Evolutionary conservation across 2,888 invertebrate species (phyloP), one percentile per base, ranked within the genome.

Genomic region (Cataglyphis altisquamis): DNA sequence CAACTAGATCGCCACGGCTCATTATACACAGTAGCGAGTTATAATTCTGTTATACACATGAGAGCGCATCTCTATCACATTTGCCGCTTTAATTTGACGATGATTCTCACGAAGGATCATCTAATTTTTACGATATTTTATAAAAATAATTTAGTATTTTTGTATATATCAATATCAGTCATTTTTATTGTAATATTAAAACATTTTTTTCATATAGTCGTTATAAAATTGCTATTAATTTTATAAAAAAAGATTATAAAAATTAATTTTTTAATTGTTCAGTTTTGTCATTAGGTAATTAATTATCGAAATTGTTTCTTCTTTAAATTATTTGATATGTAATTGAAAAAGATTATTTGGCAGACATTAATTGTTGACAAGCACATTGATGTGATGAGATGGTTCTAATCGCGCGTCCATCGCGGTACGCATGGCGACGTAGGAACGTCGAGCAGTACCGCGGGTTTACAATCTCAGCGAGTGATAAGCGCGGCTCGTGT

Each of bases 401-500:
- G 64, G 84, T 83, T 80, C 82, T 88, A 89, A 89, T 89, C 89
- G 85, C 75, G 41, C 68, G 85, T 84, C 85, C 55, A 89, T 89
- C 89, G 83, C 68, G 6, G 6, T n/a, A 3, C 6, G 52, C 12
- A 12, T 18, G 18, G 15, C 41, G 74, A 73, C 70, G 66, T 60
- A 63, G 82, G 52, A 70, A 74, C 84, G 70, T 21, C 70, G 82
- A 60, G 66, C 45, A 57, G 55, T 62, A 63, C 72, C 80, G 73
- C 68, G 72, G n/a, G 62, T 62, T 70, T 70, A 84, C 85, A 85
- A 85, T 85, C 85, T 55, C 84, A 70, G 84, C 85, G 78, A 84
- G 82, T 88, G 88, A 90, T 89, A 89, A 89, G 88, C 81, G 83
- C 82, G 60, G 66, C 82, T 83, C 86, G n/a, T 67, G 68, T n/a